phyloP scores from a whole-genome alignment of 2,797 vertebrate genomes.

The Sphenodon punctatus region DNA sequence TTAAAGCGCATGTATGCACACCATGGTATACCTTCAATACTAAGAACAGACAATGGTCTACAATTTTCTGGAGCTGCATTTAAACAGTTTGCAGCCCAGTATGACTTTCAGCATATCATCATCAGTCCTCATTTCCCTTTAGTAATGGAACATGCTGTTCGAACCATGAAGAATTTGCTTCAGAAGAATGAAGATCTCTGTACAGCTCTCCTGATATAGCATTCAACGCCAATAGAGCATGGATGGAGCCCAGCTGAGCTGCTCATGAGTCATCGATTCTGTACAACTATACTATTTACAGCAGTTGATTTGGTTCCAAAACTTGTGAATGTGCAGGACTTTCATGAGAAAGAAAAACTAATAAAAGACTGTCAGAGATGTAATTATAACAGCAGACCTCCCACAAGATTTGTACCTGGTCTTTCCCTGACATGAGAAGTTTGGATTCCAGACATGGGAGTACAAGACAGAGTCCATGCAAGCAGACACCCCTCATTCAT shows the following conservation, averaged over 20 bases:
- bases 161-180: too few species aligned
- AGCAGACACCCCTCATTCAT: too few species aligned
- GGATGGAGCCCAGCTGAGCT: neutral
- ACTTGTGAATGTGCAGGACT: neutral
- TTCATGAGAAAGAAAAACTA: neutral
- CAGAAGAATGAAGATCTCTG: neutral
- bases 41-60: neutral
- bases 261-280: neutral
- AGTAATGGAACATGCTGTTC: neutral
- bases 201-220: neutral
- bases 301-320: neutral
- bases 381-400: neutral
- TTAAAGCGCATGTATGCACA: neutral
- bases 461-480: neutral
- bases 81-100: neutral
- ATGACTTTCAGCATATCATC: neutral
- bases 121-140: neutral
- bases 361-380: too few species aligned
- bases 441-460: neutral
- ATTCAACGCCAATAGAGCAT: neutral
- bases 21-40: neutral
- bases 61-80: neutral
- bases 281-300: neutral
- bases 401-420: neutral
- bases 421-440: neutral